These are phyloP conservation scores for Agrotis ipsilon DNA, from an alignment of 2,888 invertebrate species.

Conservation along the genomic window DNA sequence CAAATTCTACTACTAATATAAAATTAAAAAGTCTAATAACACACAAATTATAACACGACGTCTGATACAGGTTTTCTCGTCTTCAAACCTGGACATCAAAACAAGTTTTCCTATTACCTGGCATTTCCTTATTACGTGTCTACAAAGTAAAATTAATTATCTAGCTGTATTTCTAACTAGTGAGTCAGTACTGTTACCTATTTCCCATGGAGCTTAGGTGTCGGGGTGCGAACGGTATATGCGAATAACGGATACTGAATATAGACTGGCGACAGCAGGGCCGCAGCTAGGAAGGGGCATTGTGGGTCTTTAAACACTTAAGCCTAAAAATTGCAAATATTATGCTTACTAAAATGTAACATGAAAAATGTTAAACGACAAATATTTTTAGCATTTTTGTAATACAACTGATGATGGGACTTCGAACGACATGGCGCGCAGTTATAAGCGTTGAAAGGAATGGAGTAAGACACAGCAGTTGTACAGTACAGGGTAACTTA, in stretches of 20 bases:
- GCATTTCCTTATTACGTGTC: constrained; percentile 34
- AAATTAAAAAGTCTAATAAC: constrained; percentile 7
- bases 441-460: too few species aligned
- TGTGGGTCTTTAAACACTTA: too few species aligned
- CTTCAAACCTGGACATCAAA: constrained; percentile 15
- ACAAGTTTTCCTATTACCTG: constrained; percentile 39
- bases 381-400: too few species aligned
- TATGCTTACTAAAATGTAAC: too few species aligned
- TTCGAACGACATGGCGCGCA: too few species aligned
- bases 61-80: constrained; percentile 24
- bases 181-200: constrained; percentile 50
- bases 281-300: too few species aligned
- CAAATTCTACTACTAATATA: too few species aligned
- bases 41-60: neutral
- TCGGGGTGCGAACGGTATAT: constrained; percentile 46
- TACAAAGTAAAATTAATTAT: constrained; percentile 38
- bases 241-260: constrained; percentile 52
- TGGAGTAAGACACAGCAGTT: too few species aligned
- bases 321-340: too few species aligned
- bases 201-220: constrained; percentile 57
- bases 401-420: too few species aligned
- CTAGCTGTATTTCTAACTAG: constrained; percentile 2
- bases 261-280: neutral
- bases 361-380: too few species aligned
- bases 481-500: too few species aligned